These are phyloP conservation scores for Rhinogobius similis DNA, from an alignment of 2,113 vertebrate genomes.

Conservation along the genomic window DNA sequence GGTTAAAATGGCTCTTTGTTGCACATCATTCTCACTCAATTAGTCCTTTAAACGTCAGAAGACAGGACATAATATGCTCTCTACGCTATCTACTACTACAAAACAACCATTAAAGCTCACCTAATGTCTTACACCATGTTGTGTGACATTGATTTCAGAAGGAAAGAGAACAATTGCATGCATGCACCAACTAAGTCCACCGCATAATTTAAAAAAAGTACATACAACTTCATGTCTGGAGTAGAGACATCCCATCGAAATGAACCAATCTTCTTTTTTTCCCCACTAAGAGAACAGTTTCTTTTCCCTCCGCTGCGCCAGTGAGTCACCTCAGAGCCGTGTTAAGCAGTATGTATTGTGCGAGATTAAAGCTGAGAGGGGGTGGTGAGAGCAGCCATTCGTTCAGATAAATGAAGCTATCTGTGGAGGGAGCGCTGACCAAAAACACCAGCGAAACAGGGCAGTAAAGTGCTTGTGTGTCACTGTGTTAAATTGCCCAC, in stretches of 20 bases:
- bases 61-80: too few species aligned
- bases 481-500: constrained; percentile 9
- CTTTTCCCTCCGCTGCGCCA: constrained; percentile 31
- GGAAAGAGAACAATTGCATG: neutral
- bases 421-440: neutral
- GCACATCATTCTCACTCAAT: neutral
- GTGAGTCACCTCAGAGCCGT: constrained; percentile 33
- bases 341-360: constrained; percentile 37
- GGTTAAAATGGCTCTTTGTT: neutral
- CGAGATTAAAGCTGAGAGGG: constrained; percentile 45
- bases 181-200: neutral
- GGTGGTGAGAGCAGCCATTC: constrained; percentile 5
- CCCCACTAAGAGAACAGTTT: constrained; percentile 24
- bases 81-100: too few species aligned
- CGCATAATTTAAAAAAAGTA: constrained; percentile 32
- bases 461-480: constrained; percentile 11
- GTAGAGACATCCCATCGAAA: constrained; percentile 53
- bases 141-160: neutral
- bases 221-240: constrained; percentile 59
- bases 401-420: constrained; percentile 12
- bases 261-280: constrained; percentile 26
- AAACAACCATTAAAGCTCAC: too few species aligned
- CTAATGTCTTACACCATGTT: neutral
- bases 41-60: neutral
- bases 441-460: constrained; percentile 3